phyloP scores from a whole-genome alignment of 2,113 vertebrate species.

The Oenanthe oenanthe region DNA sequence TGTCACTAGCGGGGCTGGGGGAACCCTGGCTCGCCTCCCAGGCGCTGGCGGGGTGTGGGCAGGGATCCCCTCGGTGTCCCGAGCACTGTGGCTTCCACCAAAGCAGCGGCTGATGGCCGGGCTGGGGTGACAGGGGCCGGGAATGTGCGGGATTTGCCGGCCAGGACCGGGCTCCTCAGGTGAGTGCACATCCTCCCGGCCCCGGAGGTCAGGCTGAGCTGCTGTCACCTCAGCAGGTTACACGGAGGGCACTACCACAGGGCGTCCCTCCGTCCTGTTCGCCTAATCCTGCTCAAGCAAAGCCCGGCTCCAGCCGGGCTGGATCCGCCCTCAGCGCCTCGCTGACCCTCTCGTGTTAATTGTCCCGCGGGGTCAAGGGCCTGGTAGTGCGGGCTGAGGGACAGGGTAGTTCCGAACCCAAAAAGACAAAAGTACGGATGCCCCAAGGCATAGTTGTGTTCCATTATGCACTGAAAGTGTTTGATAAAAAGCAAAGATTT shows the following conservation, averaged over 20 bases:
- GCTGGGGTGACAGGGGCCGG: background rate
- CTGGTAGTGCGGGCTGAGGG: background rate
- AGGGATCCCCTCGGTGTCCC: background rate
- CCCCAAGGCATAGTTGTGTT: background rate
- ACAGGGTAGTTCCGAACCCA: background rate
- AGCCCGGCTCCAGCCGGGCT: background rate
- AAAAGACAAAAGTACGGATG: background rate
- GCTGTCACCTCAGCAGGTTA: background rate
- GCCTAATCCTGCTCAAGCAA: background rate
- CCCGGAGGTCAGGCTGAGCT: background rate
- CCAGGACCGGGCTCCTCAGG: background rate
- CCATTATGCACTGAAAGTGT: background rate
- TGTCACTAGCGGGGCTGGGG: background rate
- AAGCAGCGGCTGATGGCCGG: background rate
- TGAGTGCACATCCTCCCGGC: background rate
- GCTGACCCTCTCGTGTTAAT: background rate
- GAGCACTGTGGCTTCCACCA: background rate
- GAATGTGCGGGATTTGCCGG: fast-evolving
- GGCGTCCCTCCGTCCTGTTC: background rate
- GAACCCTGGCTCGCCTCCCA: background rate
- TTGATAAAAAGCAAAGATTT: background rate
- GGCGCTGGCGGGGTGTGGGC: background rate
- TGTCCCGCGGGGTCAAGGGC: background rate
- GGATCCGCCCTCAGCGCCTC: background rate
- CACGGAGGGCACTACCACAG: background rate